A percentile compares a stretch with the other conserved stretches of the same genome.
phyloP scores from a whole-genome alignment of 92 coral and sea anemone genomes.

The Palythoa grandiflora region DNA sequence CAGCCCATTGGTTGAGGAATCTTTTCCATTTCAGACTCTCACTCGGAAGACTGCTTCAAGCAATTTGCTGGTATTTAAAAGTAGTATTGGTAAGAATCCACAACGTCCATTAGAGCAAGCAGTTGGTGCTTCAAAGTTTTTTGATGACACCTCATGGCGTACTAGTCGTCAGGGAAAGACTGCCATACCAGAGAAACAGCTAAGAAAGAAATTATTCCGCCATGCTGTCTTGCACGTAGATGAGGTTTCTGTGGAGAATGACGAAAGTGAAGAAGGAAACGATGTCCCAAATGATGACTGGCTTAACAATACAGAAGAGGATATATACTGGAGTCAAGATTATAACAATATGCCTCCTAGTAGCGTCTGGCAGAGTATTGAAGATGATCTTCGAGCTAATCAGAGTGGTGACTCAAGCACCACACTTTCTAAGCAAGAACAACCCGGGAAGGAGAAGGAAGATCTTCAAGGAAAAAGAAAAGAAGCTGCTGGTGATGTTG shows the following conservation, averaged over 20 bases:
- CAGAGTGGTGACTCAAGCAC: not conserved
- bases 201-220: slow-evolving; percentile 20
- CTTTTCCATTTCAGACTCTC: slow-evolving; percentile 25
- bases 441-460: not conserved
- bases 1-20: slow-evolving; percentile 8
- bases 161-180: not conserved
- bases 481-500: not conserved
- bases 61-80: not conserved
- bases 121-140: not conserved
- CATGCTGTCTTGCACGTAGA: not conserved
- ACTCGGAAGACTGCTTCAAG: not conserved
- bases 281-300: slow-evolving; percentile 17
- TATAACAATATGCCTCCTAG: not conserved
- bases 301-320: slow-evolving; percentile 24
- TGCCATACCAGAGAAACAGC: not conserved
- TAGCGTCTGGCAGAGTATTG: slow-evolving; percentile 44
- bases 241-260: slow-evolving; percentile 4
- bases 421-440: not conserved
- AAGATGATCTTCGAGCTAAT: slow-evolving; percentile 28
- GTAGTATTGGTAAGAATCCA: not conserved
- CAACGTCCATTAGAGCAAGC: not conserved
- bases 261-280: not conserved
- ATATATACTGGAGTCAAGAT: slow-evolving; percentile 42
- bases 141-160: slow-evolving; percentile 17
- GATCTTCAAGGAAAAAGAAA: not conserved